Percentiles rank a stretch among this genome's conserved stretches.
These are phyloP conservation scores for Steinernema carpocapsae DNA, from an alignment of 2,888 invertebrate species.

Conservation along the genomic window DNA sequence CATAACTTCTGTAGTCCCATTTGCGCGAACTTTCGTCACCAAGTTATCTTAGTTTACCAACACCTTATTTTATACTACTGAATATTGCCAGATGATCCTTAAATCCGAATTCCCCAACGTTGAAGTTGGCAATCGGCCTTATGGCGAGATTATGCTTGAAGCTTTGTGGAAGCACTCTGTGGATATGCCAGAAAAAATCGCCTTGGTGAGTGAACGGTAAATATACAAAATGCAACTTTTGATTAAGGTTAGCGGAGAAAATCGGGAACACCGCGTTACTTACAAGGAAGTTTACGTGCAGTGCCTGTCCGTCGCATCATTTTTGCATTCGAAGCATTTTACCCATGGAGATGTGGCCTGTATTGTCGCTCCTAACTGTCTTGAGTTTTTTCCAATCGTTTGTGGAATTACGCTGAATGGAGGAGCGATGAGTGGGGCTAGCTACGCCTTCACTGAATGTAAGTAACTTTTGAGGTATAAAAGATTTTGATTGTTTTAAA, in stretches of 20 bases:
- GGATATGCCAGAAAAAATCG: not conserved
- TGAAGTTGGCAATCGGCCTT: not conserved
- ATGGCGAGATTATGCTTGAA: not conserved
- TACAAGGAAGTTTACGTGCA: conserved; percentile 30
- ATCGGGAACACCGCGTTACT: not conserved
- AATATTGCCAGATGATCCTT: not conserved
- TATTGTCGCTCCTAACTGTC: conserved; percentile 55
- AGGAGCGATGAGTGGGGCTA: conserved; percentile 60
- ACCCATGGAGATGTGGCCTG: conserved; percentile 52
- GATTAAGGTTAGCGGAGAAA: not conserved
- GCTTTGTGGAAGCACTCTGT: not conserved
- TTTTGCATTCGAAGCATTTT: conserved; percentile 47
- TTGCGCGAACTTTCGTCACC: not conserved
- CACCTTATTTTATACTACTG: no score
- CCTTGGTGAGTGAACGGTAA: not conserved
- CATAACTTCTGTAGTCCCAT: not conserved
- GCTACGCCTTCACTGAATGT: conserved; percentile 60
- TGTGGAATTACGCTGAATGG: conserved; percentile 48
- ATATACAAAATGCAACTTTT: not conserved
- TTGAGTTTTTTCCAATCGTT: conserved; percentile 52
- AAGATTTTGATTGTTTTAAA: not conserved
- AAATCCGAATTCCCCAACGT: conserved; percentile 5
- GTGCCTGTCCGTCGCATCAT: conserved; percentile 46
- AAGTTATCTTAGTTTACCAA: not conserved
- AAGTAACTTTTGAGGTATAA: conserved; percentile 34